These are phyloP conservation scores for Mycogona germanica DNA, from an alignment of 2,888 invertebrate species.

Conservation along the genomic window DNA sequence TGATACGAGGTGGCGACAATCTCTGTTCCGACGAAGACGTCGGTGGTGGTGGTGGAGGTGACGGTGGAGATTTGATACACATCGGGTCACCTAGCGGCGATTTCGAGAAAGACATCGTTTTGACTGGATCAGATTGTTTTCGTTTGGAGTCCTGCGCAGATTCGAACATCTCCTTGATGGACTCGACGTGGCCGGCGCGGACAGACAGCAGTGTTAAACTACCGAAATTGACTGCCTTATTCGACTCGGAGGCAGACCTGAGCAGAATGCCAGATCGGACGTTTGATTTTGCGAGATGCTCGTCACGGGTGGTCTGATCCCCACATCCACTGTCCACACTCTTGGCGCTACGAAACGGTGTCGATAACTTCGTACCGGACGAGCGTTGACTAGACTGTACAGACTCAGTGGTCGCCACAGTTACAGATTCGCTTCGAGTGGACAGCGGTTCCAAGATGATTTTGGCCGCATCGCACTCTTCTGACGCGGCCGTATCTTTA, in stretches of 20 bases:
- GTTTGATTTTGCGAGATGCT: too few species aligned
- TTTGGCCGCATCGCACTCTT: background rate
- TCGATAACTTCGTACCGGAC: background rate
- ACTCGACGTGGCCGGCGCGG: conserved; percentile 7
- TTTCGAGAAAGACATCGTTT: too few species aligned
- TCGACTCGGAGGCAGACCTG: background rate
- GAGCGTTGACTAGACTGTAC: background rate
- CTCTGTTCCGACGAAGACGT: too few species aligned
- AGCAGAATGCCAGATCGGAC: conserved; percentile 1
- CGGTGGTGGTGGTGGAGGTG: too few species aligned
- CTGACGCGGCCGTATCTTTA: background rate
- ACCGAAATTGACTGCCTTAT: conserved; percentile 2
- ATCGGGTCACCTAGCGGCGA: too few species aligned
- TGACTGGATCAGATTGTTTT: too few species aligned
- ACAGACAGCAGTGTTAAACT: conserved; percentile 8
- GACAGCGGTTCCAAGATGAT: background rate
- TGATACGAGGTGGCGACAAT: conserved; percentile 6
- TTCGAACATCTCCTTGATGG: conserved; percentile 14
- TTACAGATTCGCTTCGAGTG: background rate
- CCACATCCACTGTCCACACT: background rate
- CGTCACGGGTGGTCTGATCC: background rate
- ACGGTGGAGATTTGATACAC: too few species aligned
- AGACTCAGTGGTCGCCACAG: background rate
- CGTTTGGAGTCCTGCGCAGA: background rate
- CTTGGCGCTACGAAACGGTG: background rate